These are phyloP conservation scores for Bos javanicus DNA, from an alignment of 2,113 vertebrate species.

Conservation along the genomic window DNA sequence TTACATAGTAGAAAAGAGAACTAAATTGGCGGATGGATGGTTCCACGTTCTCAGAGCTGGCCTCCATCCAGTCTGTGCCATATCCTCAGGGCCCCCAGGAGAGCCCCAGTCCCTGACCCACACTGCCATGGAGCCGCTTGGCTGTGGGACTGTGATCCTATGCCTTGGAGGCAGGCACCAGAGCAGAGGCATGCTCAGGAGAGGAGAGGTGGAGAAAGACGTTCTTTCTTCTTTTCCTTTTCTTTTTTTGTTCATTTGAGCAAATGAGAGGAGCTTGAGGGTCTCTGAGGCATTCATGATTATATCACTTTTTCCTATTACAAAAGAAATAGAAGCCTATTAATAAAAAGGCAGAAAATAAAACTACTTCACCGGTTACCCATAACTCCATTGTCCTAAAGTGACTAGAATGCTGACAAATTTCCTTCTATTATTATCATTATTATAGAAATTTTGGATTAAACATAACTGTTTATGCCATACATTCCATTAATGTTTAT, in stretches of 20 bases:
- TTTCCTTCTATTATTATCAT: neutral
- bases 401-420: neutral
- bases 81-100: neutral
- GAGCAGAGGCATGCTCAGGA: fast-evolving
- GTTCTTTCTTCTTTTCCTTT: neutral
- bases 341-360: neutral
- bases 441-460: neutral
- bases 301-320: neutral
- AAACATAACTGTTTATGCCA: neutral
- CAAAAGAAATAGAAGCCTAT: neutral
- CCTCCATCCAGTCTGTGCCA: neutral
- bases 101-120: neutral
- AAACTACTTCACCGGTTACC: neutral
- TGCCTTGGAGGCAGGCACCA: neutral
- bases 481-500: neutral
- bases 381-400: neutral
- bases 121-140: neutral
- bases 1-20: slow-evolving; percentile 10
- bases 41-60: neutral
- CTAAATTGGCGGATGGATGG: neutral
- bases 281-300: neutral
- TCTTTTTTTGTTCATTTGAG: neutral
- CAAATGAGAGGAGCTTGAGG: neutral
- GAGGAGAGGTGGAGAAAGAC: neutral
- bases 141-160: too few relatives aligned